A percentile compares a stretch with the other conserved stretches of the same genome.
Evolutionary conservation across 2,113 vertebrate species (phyloP).

Genomic region (sheep (Ovis aries)): DNA sequence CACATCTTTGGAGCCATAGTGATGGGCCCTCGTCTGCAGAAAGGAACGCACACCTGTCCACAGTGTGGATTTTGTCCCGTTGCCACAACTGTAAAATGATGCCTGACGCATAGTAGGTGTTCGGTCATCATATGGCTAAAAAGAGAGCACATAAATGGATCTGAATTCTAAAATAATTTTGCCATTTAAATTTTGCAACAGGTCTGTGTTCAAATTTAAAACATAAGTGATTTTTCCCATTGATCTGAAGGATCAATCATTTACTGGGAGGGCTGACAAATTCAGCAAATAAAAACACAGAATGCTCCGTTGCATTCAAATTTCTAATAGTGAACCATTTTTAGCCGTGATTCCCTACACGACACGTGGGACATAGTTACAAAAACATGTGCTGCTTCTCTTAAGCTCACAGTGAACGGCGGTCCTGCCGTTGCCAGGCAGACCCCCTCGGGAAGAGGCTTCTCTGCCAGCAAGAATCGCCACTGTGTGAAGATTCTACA

Average conservation of each 20-base stretch:
- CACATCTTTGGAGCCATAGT: too few species aligned
- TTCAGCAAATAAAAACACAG: not conserved
- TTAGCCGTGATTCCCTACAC: not conserved
- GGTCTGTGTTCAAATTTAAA: not conserved
- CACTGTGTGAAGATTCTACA: not conserved
- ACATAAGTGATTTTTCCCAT: not conserved
- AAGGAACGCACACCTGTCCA: too few species aligned
- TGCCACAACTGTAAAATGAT: accelerated
- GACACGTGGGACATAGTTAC: not conserved
- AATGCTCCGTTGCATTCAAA: too few species aligned
- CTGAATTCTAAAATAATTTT: not conserved
- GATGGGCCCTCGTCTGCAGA: not conserved
- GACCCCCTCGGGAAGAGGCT: not conserved
- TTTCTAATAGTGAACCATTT: not conserved
- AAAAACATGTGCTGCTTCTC: not conserved
- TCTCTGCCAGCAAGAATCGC: not conserved
- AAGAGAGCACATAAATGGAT: not conserved
- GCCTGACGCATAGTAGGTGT: accelerated
- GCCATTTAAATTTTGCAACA: not conserved
- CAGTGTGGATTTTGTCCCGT: not conserved
- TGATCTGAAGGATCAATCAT: not conserved
- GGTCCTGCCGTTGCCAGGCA: not conserved
- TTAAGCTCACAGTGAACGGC: not conserved
- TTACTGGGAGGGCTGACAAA: not conserved
- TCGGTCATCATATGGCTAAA: not conserved